These are phyloP conservation scores for Cyphomyrus plagiostoma DNA, from an alignment of 2,113 vertebrate species.

Conservation along the genomic window DNA sequence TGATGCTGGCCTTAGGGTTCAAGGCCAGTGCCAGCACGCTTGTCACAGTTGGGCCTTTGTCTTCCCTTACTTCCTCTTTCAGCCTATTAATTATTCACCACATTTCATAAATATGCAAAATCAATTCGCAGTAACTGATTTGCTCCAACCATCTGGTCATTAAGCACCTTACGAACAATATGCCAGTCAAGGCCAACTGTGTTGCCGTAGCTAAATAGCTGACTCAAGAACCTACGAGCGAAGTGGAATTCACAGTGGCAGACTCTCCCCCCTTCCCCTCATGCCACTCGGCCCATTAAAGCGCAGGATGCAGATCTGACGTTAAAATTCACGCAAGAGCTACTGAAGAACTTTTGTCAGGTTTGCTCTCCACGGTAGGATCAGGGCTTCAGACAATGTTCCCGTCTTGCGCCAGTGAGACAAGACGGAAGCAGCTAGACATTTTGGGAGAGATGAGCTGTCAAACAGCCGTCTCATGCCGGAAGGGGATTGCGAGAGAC, in stretches of 20 bases:
- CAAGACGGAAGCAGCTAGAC: too few species aligned
- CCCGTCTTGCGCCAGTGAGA: not conserved
- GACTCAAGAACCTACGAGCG: slow-evolving; percentile 40
- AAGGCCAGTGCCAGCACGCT: not conserved
- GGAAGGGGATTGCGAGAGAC: not conserved
- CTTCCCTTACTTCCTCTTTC: slow-evolving; percentile 32
- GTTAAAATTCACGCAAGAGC: not conserved
- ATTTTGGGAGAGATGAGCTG: not conserved
- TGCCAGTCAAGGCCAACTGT: slow-evolving; percentile 49
- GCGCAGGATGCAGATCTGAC: not conserved
- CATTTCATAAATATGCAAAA: slow-evolving; percentile 53
- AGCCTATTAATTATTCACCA: slow-evolving; percentile 55
- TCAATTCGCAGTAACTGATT: slow-evolving; percentile 48
- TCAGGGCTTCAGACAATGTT: not conserved
- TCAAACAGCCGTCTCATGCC: not conserved
- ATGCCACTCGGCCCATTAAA: slow-evolving; percentile 13
- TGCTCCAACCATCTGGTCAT: slow-evolving; percentile 46
- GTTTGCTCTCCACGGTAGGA: not conserved
- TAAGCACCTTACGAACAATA: slow-evolving; percentile 56
- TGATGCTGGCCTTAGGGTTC: not conserved
- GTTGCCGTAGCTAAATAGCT: slow-evolving; percentile 49
- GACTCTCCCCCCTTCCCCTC: slow-evolving; percentile 33
- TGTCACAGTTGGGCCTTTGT: slow-evolving; percentile 14
- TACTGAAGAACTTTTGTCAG: not conserved
- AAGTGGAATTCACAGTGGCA: slow-evolving; percentile 39